Percentiles rank a stretch among this genome's conserved stretches.
phyloP scores from a whole-genome alignment of 1,140 invertebrate species.

The Dufourea novaeangliae region DNA sequence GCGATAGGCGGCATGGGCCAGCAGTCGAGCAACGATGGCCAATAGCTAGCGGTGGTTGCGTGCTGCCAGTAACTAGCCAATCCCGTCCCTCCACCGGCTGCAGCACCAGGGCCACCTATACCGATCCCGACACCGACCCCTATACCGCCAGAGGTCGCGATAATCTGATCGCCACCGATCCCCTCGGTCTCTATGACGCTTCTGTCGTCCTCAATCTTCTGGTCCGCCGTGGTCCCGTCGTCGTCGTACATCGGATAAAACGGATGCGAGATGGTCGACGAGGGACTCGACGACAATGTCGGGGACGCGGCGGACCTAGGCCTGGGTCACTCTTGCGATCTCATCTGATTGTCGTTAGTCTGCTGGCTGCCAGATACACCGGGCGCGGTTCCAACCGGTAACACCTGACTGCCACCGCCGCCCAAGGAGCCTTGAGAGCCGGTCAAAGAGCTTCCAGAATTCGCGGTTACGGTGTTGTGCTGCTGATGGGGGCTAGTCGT shows the following conservation, averaged over 20 bases:
- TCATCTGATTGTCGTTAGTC: constrained; percentile 60
- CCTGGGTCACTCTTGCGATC: constrained; percentile 78
- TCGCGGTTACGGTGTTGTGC: constrained; percentile 44
- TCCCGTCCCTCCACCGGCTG: constrained; percentile 53
- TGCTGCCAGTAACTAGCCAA: constrained; percentile 79
- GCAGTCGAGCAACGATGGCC: constrained; percentile 78
- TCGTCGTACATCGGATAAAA: constrained; percentile 79
- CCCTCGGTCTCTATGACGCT: constrained; percentile 44
- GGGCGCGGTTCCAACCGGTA: constrained; percentile 56
- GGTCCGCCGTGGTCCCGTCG: constrained; percentile 76
- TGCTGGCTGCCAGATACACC: constrained; percentile 56
- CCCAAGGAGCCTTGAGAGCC: constrained; percentile 77
- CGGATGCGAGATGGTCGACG: constrained; percentile 77
- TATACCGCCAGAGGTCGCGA: constrained; percentile 50
- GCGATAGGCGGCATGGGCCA: constrained; percentile 77
- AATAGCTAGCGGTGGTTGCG: constrained; percentile 73
- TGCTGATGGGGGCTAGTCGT: constrained; percentile 79
- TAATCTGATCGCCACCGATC: constrained; percentile 46
- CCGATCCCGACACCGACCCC: constrained; percentile 69
- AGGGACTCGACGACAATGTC: constrained; percentile 78
- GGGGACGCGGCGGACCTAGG: constrained; percentile 79
- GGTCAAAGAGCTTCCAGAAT: constrained; percentile 78
- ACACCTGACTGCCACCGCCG: constrained; percentile 48
- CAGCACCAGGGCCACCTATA: constrained; percentile 44
- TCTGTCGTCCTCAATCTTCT: constrained; percentile 73